These are phyloP conservation scores for Mionectes macconnelli DNA, from an alignment of 2,113 vertebrate species.

Conservation along the genomic window DNA sequence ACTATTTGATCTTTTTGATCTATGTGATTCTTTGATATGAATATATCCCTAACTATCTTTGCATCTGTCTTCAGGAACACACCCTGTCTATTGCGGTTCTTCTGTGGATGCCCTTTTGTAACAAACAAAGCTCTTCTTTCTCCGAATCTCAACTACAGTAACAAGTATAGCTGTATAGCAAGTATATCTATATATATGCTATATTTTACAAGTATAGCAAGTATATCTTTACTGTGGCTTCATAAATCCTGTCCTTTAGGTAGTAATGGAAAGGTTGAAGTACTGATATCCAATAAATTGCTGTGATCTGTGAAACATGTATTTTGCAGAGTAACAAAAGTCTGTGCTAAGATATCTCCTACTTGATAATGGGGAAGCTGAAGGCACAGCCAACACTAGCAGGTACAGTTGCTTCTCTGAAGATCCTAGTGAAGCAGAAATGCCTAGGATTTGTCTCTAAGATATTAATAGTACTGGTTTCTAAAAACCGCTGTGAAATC, in stretches of 20 bases:
- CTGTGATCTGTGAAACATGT: neutral
- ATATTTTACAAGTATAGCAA: neutral
- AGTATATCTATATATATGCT: no score
- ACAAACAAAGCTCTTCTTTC: neutral
- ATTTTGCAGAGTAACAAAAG: neutral
- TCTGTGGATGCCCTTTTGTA: neutral
- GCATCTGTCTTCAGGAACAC: neutral
- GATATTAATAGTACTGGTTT: neutral
- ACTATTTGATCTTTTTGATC: neutral
- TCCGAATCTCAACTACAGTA: neutral
- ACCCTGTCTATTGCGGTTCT: neutral
- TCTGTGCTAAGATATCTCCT: neutral
- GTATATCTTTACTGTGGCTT: neutral
- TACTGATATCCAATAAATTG: neutral
- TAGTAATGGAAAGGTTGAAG: neutral
- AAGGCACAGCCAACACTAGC: neutral
- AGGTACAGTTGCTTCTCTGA: neutral
- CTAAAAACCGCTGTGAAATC: neutral
- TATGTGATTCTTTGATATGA: neutral
- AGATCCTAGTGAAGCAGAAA: neutral
- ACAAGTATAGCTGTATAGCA: neutral
- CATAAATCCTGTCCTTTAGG: neutral
- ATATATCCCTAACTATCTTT: neutral
- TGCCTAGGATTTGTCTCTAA: neutral
- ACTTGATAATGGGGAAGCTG: neutral